Evolutionary conservation across 2,888 invertebrate species (phyloP), one percentile per base, ranked within the genome.

Genomic region (Tachina grossa): DNA sequence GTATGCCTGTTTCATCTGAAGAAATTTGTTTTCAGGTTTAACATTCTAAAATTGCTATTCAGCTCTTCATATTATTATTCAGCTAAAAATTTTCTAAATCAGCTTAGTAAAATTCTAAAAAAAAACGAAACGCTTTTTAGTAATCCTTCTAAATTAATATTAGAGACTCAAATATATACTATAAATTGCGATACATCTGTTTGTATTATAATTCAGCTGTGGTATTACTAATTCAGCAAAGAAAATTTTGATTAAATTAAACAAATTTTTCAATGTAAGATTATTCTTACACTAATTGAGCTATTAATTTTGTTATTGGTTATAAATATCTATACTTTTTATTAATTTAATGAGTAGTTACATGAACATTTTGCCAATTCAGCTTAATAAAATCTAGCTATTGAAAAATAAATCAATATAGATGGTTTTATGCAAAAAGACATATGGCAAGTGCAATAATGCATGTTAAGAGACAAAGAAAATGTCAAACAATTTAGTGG

Each of bases 401-500:
- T 53, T 16, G 10, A 19, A 53, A 31, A 31, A 19, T n/a, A 22
- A 49, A 11, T 49, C 43, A 53, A 75, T 75, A 75, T 65, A 31
- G 63, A 65, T 75, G 61, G 9, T 39, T 10, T 59, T 39, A 39
- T 4, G n/a, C 13, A 59, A 22, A 22, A 31, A 31, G 6, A 6
- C 6, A 31, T 31, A 31, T 31, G 31, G 31, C 31, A 31, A 31
- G 31, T 31, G 22, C 4, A 45, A 47, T 9, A 43, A 31, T 31
- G 4, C 13, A 13, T 16, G 39, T 41, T n/a, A 11, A 39, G 2
- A 41, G 41, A 2, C n/a, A 59, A 10, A 53, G 1, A 43, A 63
- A 43, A 22, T 61, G 11, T 14, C 9, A 65, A 53, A 59, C 13
- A 68, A 69, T 22, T 43, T 3, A 78, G 59, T 57, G 41, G 11